Base-by-base conservation (phyloP, 2,113 vertebrate species). In the Pomatorhinus ruficollis region DNA sequence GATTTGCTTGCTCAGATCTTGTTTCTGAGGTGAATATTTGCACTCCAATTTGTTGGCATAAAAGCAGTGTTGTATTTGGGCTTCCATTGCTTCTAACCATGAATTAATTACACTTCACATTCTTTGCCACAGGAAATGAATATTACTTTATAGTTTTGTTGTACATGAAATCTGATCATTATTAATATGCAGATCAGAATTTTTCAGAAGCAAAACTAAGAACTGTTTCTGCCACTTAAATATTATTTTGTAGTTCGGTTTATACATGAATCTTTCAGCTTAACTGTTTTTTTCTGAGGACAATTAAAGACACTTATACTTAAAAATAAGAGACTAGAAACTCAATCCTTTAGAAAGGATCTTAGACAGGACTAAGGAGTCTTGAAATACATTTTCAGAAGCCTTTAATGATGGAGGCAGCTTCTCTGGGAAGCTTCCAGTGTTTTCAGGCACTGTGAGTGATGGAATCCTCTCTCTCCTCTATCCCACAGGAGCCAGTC, bases 401-500 rank as follows among this genome's bases (percentile, higher is more conserved):
- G 37, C 45, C 23, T 60, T 69, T 70, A 56, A 69, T 57, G 20
- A 6, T 27, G 28, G 72, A 80, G 71, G 37, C 39, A 70, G 18
- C n/a, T 69, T 49, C 28, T 68, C 15, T 54, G 91, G 86, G 57
- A 65, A 90, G 45, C 35, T 27, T 24, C 1, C 12, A 33, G 28
- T n/a, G 63, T n/a, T 72, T 72, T 33, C 70, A 42, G 56, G 25
- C 15, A 3, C 15, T 7, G 16, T n/a, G 25, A 23, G 33, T 93
- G 88, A 89, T 56, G 50, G 69, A 45, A 63, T 19, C 14, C 50
- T 87, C 45, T 96, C 49, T 87, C 47, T 96, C 10, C 84, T 2
- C 90, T 96, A 74, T 54, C 91, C 42, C 60, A 12, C 96, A 99
- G 99, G 99, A 99, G 84, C 95, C 98, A 0, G 97, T 99, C 77